Conservation (phyloP, 2,113 vertebrate species). For the Urocitellus parryii region DNA sequence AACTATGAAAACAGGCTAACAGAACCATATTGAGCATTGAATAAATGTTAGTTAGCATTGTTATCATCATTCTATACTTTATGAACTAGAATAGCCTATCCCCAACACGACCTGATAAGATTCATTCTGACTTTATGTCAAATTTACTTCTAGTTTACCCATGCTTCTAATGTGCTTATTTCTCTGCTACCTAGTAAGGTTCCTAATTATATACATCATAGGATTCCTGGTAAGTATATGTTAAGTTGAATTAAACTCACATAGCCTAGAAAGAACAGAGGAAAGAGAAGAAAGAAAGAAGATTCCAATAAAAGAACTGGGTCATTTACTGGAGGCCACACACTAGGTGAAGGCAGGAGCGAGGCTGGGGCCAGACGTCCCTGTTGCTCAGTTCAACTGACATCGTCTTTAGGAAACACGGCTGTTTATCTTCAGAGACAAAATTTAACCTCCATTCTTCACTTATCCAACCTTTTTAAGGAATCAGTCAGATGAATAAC, state of each 20-base stretch:
- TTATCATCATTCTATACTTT: neutral
- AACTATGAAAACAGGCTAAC: no score
- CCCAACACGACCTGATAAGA: neutral
- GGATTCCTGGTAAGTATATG: neutral
- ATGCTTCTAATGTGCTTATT: neutral
- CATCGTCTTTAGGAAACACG: neutral
- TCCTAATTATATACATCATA: neutral
- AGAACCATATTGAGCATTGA: neutral
- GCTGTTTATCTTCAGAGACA: neutral
- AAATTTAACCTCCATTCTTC: neutral
- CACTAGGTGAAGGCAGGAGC: neutral
- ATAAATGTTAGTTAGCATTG: neutral
- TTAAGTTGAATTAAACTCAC: neutral
- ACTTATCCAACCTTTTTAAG: neutral
- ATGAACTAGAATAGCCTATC: neutral
- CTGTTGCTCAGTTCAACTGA: neutral
- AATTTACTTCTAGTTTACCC: neutral
- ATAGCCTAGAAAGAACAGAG: neutral
- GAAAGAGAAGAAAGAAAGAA: neutral
- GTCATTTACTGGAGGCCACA: neutral
- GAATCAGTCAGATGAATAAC: constrained; percentile 11
- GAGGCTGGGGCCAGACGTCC: neutral
- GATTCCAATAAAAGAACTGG: neutral
- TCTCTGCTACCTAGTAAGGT: neutral
- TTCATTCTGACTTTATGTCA: neutral